Evolutionary conservation across 2,888 invertebrate species (phyloP), one percentile per base, ranked within the genome.

Genomic region (Spodoptera littoralis): DNA sequence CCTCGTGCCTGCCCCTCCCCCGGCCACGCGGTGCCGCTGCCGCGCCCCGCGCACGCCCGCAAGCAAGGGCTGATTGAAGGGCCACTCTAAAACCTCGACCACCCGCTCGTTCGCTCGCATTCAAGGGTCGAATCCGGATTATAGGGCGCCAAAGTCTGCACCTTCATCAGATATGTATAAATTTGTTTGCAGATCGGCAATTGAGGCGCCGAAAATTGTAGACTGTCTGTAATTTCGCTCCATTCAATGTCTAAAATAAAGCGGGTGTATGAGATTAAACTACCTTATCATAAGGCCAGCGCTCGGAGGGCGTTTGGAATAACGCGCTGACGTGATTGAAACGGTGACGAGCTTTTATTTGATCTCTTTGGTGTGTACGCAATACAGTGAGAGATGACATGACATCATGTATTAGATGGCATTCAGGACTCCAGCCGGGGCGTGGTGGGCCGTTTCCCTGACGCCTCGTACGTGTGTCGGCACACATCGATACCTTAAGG

Each of bases 31-130:
- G 77, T 80, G 63, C 73, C 81, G 75, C 73, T 67, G 73, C 76
- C 85, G 73, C 80, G 76, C 82, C 82, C 81, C 86, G 81, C 86
- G 77, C 88, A 79, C 87, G 83, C 88, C 88, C 91, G 88, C 86
- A 86, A 90, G 89, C 88, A 90, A 92, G 92, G 92, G 92, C 93
- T 92, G 94, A 93, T 93, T 94, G 93, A 93, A 94, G 94, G 92
- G 92, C 93, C 94, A 93, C 94, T 94, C 92, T 91, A 90, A 90
- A 92, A 91, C 92, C 92, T 90, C 92, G 93, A 87, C 91, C 93
- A 88, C 90, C 92, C 92, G 93, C 93, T 93, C 90, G 90, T 93
- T 93, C 93, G 89, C 91, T 92, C 89, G 88, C 88, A 92, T 93
- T 94, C 93, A 94, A 94, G 94, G 89, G 91, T 84, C 92, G 88